Percentiles rank a stretch among this genome's conserved stretches.
phyloP scores from a whole-genome alignment of 2,113 vertebrate genomes.

The Astur gentilis region DNA sequence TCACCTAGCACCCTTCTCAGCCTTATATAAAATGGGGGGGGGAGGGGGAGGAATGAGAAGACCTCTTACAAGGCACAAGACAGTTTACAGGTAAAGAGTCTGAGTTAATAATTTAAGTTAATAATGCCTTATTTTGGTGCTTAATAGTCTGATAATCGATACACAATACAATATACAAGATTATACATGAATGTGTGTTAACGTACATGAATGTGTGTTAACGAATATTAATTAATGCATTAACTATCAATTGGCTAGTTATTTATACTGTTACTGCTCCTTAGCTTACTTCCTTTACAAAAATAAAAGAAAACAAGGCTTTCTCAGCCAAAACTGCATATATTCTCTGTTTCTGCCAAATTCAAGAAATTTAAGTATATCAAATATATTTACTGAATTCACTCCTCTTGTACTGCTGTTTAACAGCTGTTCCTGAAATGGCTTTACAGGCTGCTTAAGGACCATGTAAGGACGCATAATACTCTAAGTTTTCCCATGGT shows the following conservation, averaged over 20 bases:
- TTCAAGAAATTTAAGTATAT: neutral
- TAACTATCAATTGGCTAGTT: neutral
- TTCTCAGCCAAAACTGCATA: neutral
- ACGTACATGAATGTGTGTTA: neutral
- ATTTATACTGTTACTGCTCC: neutral
- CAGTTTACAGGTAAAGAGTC: neutral
- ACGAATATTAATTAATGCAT: neutral
- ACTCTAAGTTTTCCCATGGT: neutral
- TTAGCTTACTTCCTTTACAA: neutral
- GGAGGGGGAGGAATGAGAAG: neutral
- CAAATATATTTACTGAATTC: neutral
- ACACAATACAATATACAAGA: neutral
- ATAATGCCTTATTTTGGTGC: neutral
- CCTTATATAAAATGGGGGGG: neutral
- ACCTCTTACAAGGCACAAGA: neutral
- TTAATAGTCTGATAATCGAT: neutral
- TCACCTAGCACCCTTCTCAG: neutral
- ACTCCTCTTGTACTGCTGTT: neutral
- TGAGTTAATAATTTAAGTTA: neutral
- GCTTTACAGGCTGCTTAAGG: neutral
- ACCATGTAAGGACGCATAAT: neutral
- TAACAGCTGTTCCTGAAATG: neutral
- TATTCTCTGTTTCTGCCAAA: neutral
- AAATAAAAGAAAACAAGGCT: neutral
- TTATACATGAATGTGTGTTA: neutral